Evolutionary conservation across 2,888 invertebrate species (phyloP).

Genomic region (Lysandra coridon): DNA sequence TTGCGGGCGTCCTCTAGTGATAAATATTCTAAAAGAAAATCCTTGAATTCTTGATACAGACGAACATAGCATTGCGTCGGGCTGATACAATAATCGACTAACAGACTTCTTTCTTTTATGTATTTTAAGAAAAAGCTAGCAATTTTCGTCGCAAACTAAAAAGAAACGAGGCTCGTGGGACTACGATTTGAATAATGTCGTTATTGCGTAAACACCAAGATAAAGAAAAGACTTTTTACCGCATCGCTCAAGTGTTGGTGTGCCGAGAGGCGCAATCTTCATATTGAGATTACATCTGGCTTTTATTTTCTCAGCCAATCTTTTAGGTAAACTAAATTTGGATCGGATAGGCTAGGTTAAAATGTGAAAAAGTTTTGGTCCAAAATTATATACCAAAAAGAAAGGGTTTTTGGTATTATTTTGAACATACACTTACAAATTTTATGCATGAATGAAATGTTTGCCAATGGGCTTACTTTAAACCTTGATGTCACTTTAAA

Average conservation of each 20-base stretch:
- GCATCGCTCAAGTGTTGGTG: neutral
- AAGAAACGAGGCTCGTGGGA: constrained; percentile 13
- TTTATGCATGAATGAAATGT: too few species aligned
- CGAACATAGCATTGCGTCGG: neutral
- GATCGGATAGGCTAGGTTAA: neutral
- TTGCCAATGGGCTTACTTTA: too few species aligned
- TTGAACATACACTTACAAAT: too few species aligned
- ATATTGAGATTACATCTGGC: constrained; percentile 14
- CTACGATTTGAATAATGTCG: constrained; percentile 13
- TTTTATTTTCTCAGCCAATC: neutral
- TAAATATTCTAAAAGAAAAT: neutral
- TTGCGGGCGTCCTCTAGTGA: too few species aligned
- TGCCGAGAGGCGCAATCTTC: neutral
- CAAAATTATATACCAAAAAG: too few species aligned
- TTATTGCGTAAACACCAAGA: constrained; percentile 24
- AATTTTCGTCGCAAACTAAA: constrained; percentile 9
- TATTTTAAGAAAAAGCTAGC: neutral
- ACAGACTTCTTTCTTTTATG: neutral
- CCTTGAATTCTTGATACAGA: neutral
- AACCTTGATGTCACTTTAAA: too few species aligned
- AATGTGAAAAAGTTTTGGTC: too few species aligned
- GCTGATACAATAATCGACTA: neutral
- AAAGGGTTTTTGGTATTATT: too few species aligned
- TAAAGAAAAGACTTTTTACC: constrained; percentile 27
- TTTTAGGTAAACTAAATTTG: constrained; percentile 1